A percentile compares a stretch with the other conserved stretches of the same genome.
phyloP scores from a whole-genome alignment of 1,140 invertebrate species.

The Habropoda laboriosa region DNA sequence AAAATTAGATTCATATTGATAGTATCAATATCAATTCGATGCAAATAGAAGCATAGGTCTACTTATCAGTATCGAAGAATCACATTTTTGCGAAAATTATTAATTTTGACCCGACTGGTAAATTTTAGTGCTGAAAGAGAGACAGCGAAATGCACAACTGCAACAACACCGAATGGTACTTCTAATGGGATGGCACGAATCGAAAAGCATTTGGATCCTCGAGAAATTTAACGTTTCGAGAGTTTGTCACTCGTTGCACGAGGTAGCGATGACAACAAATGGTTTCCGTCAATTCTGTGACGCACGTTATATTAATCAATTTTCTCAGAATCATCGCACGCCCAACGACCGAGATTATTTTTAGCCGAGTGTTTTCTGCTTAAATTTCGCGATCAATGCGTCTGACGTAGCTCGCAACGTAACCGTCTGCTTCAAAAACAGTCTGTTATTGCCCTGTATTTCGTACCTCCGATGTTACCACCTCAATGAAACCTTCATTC shows the following conservation, averaged over 20 bases:
- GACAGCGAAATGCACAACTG: too few relatives aligned
- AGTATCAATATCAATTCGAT: too few relatives aligned
- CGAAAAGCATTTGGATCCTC: too few relatives aligned
- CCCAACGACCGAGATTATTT: slow-evolving; percentile 8
- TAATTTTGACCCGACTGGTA: too few relatives aligned
- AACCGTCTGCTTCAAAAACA: background rate
- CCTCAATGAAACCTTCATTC: background rate
- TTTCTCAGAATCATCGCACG: slow-evolving; percentile 17
- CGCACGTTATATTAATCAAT: slow-evolving; percentile 24
- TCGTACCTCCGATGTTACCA: too few relatives aligned
- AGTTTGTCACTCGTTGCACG: background rate
- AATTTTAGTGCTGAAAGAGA: too few relatives aligned
- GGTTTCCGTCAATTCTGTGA: background rate
- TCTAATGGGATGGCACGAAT: too few relatives aligned
- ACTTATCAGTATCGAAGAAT: too few relatives aligned
- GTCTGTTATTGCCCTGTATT: background rate
- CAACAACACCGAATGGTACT: too few relatives aligned
- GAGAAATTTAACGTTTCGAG: background rate
- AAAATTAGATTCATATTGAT: too few relatives aligned
- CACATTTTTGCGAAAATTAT: too few relatives aligned
- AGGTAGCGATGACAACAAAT: background rate
- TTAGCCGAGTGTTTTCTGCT: slow-evolving; percentile 9
- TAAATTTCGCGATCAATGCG: slow-evolving; percentile 18
- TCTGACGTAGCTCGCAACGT: slow-evolving; percentile 13
- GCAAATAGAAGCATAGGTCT: too few relatives aligned